A percentile compares a stretch with the other conserved stretches of the same genome.
These are phyloP conservation scores for Distichodus sexfasciatus DNA, from an alignment of 2,797 vertebrate genomes.

Conservation along the genomic window DNA sequence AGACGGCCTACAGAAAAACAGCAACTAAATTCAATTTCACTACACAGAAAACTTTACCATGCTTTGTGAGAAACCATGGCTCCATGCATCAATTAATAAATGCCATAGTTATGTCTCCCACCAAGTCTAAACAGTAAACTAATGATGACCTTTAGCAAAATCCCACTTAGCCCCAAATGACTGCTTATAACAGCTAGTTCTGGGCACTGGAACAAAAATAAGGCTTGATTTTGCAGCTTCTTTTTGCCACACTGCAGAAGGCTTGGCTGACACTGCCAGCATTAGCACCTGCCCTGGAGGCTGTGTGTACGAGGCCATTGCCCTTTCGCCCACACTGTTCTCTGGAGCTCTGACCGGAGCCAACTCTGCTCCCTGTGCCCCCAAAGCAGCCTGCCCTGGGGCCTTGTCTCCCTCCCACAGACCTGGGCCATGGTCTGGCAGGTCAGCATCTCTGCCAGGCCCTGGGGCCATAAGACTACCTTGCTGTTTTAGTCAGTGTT, in stretches of 20 bases:
- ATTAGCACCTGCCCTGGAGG: conserved; percentile 18
- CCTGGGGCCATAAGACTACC: neutral
- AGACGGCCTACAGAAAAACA: conserved; percentile 82
- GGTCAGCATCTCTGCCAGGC: neutral
- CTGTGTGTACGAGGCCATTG: neutral
- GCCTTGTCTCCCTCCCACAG: conserved; percentile 5
- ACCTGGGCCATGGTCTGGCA: neutral
- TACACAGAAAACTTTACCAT: neutral
- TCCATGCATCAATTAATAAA: conserved; percentile 2
- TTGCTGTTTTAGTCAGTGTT: neutral
- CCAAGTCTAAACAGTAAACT: neutral
- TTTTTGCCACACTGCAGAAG: neutral
- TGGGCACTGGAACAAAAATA: neutral
- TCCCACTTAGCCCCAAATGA: neutral
- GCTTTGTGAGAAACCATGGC: neutral
- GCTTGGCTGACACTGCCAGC: neutral
- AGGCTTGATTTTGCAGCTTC: neutral
- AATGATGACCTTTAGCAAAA: neutral
- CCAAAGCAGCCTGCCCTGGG: neutral
- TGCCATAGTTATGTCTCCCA: neutral
- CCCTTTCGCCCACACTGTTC: conserved; percentile 10
- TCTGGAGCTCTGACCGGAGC: neutral
- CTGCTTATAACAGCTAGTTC: neutral
- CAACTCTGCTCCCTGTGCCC: neutral
- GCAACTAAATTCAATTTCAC: neutral